phyloP scores from a whole-genome alignment of 2,797 vertebrate genomes.

The Antrozous pallidus region DNA sequence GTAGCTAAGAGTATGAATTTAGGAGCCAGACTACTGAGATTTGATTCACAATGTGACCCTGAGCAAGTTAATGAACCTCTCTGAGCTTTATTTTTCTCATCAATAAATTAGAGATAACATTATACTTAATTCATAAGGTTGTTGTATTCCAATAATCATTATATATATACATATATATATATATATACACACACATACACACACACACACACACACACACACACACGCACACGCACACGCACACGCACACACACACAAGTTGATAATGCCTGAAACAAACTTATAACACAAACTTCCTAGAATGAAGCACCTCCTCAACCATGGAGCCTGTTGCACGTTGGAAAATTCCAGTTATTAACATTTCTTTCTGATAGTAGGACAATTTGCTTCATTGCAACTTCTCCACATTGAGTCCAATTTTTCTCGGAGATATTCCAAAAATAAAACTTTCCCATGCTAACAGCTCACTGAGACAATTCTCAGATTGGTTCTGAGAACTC shows the following conservation, averaged over 20 bases:
- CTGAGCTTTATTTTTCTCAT: constrained; percentile 32
- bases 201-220: no score
- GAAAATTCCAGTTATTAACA: neutral
- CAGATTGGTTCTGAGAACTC: neutral
- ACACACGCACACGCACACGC: no score
- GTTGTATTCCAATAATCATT: neutral
- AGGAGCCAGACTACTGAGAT: neutral
- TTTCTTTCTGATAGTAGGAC: constrained; percentile 27
- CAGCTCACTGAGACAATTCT: constrained; percentile 1
- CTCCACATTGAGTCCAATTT: neutral
- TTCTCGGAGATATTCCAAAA: constrained; percentile 30
- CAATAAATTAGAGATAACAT: neutral
- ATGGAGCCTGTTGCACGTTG: neutral
- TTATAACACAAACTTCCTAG: neutral
- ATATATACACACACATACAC: no score
- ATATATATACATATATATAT: no score
- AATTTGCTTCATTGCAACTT: neutral
- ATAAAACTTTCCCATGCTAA: neutral
- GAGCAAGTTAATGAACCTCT: neutral
- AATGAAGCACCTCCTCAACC: neutral
- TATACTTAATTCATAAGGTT: neutral
- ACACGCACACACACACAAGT: no score
- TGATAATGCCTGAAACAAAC: neutral
- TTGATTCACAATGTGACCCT: neutral
- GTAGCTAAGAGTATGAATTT: neutral